Conservation (phyloP, 1,140 invertebrate species). For the Brachionus asplanchnoidis region DNA sequence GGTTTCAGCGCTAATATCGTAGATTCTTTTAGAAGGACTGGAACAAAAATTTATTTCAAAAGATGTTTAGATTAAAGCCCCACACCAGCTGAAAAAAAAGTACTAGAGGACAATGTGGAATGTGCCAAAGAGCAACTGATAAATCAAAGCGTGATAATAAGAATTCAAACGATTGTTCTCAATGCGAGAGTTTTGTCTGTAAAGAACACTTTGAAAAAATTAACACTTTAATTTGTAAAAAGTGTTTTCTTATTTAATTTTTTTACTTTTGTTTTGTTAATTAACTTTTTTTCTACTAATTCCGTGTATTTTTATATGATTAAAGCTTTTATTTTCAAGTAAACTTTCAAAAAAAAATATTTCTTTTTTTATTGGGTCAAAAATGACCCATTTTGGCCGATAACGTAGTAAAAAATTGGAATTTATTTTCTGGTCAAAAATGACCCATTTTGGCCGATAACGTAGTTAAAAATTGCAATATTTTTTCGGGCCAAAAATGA, state of each 20-base stretch:
- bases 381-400: no score
- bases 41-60: background rate
- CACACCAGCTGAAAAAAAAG: no score
- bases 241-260: background rate
- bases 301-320: background rate
- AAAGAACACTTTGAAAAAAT: background rate
- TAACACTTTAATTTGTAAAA: no score
- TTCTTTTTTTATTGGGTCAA: background rate
- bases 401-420: no score
- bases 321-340: background rate
- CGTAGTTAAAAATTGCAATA: no score
- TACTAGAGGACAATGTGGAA: no score
- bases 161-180: background rate
- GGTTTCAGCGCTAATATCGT: background rate
- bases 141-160: background rate
- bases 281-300: background rate
- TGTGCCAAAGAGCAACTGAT: background rate
- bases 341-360: background rate
- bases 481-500: no score
- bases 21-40: background rate
- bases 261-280: background rate
- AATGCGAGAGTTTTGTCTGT: background rate
- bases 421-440: no score
- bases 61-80: no score
- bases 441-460: no score